Conservation (phyloP, 1,140 invertebrate genomes). For the Drosophila triauraria region DNA sequence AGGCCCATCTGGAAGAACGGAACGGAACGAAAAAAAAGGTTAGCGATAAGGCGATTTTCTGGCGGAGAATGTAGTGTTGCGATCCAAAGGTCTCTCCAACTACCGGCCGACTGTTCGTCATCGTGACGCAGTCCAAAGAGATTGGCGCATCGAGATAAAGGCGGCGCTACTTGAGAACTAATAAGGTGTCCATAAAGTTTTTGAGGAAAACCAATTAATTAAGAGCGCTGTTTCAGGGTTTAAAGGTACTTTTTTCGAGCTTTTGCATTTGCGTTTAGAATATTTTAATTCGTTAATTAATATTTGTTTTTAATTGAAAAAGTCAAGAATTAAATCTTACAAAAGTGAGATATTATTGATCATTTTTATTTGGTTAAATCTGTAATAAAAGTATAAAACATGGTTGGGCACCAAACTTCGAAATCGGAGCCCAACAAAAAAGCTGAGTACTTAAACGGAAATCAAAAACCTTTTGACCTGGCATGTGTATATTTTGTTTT, state of each 20-base stretch:
- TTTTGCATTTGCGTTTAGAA: too few species aligned
- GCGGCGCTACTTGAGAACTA: constrained; percentile 24
- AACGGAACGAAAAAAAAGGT: constrained; percentile 12
- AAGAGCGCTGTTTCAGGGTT: neutral
- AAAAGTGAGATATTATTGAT: too few species aligned
- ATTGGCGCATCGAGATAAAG: constrained; percentile 21
- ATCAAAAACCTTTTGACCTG: too few species aligned
- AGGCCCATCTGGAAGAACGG: constrained; percentile 75
- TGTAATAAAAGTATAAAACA: too few species aligned
- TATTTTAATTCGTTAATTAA: too few species aligned
- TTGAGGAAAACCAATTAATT: constrained; percentile 8
- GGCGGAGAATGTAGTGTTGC: neutral
- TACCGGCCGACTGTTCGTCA: constrained; percentile 19
- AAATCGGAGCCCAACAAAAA: too few species aligned
- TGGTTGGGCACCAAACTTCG: too few species aligned
- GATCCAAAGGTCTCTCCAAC: constrained; percentile 33
- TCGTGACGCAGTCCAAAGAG: constrained; percentile 48
- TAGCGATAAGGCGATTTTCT: constrained; percentile 8
- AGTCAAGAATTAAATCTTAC: too few species aligned
- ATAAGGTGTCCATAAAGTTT: neutral
- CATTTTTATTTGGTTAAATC: too few species aligned
- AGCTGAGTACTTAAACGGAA: too few species aligned
- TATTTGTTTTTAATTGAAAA: too few species aligned
- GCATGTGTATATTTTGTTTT: neutral
- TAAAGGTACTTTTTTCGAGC: neutral